These are phyloP conservation scores for Hydrotaea diabolus DNA, from an alignment of 2,888 invertebrate genomes.

Conservation along the genomic window DNA sequence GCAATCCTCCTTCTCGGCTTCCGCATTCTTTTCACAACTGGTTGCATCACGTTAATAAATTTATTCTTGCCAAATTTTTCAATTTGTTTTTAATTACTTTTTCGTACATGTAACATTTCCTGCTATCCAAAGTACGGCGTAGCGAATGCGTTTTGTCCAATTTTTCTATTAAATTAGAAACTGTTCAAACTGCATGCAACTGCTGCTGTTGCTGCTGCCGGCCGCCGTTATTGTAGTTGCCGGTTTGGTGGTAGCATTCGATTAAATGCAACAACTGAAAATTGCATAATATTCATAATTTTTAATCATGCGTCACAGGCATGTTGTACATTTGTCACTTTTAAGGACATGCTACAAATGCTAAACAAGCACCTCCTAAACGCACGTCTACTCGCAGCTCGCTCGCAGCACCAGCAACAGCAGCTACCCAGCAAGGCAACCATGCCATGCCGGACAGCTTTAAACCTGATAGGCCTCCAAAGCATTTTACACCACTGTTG, in stretches of 20 bases:
- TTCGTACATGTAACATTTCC: conserved; percentile 10
- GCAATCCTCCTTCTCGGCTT: background rate
- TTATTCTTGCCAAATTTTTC: conserved; percentile 1
- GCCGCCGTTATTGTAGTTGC: too few relatives aligned
- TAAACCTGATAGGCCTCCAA: conserved; percentile 48
- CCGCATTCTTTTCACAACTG: background rate
- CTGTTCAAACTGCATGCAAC: conserved; percentile 1
- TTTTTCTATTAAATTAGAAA: conserved; percentile 32
- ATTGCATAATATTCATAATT: conserved; percentile 66
- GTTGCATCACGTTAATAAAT: background rate
- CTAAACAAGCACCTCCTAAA: conserved; percentile 53
- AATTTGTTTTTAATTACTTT: conserved; percentile 42
- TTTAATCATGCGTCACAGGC: conserved; percentile 66
- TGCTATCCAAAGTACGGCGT: background rate
- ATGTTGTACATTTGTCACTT: conserved; percentile 67
- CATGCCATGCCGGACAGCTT: conserved; percentile 31
- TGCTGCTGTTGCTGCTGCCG: conserved; percentile 5
- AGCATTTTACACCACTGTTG: conserved; percentile 21
- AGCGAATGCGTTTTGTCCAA: conserved; percentile 13
- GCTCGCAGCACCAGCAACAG: conserved; percentile 11
- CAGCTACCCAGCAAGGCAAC: too few relatives aligned
- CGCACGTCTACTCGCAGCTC: conserved; percentile 2
- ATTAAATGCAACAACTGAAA: conserved; percentile 48
- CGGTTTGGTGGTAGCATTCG: conserved; percentile 14
- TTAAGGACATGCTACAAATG: conserved; percentile 65